A percentile compares a stretch with the other conserved stretches of the same genome.
phyloP scores from a whole-genome alignment of 1,140 invertebrate genomes.

The Drosophila burlai region DNA sequence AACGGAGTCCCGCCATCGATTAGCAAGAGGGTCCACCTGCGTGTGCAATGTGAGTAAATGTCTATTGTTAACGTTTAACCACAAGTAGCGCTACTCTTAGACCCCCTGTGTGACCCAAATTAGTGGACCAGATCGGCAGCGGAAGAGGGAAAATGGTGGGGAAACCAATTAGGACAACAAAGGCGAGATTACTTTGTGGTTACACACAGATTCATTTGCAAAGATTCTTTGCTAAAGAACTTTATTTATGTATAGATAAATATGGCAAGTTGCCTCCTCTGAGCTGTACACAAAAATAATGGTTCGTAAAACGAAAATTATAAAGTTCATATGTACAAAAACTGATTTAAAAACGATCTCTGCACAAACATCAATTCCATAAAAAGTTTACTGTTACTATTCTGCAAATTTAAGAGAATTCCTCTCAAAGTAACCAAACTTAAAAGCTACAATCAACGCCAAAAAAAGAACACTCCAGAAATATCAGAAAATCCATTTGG shows the following conservation, averaged over 20 bases:
- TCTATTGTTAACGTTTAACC: neutral
- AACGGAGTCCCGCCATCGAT: slow-evolving; percentile 95
- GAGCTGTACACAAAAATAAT: no score
- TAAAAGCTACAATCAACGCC: slow-evolving; percentile 3
- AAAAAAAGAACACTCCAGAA: slow-evolving; percentile 25
- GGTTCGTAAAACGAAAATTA: neutral
- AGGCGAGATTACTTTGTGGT: neutral
- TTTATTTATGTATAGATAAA: neutral
- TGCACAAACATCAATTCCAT: neutral
- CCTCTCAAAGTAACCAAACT: slow-evolving; percentile 1
- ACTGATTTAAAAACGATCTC: no score
- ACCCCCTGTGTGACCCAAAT: neutral
- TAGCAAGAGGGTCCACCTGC: slow-evolving; percentile 92
- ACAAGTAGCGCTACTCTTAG: neutral
- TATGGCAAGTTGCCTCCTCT: no score
- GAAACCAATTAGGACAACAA: neutral
- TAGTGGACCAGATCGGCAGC: neutral
- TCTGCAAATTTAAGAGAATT: neutral
- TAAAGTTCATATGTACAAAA: neutral
- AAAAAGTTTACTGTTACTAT: neutral
- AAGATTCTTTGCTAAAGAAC: neutral
- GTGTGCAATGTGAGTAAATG: slow-evolving; percentile 94
- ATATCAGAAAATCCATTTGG: slow-evolving; percentile 59
- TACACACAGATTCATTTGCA: neutral
- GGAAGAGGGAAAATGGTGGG: neutral